Conservation (phyloP, 2,113 vertebrate genomes). For the Casuarius casuarius region DNA sequence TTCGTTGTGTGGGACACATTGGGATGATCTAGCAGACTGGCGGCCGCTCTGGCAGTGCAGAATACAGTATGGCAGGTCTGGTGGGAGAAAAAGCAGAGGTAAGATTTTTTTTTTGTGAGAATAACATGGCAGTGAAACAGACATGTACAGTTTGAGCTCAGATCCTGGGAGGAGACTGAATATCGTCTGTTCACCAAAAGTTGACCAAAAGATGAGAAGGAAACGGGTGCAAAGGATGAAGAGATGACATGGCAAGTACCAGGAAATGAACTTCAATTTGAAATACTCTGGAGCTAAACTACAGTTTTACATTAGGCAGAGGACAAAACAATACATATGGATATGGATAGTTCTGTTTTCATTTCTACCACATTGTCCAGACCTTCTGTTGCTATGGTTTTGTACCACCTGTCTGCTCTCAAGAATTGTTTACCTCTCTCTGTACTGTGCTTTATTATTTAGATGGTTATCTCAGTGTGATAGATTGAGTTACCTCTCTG, state of each 20-base stretch:
- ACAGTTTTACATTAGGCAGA: constrained; percentile 35
- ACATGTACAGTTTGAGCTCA: background rate
- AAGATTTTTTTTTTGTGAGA: background rate
- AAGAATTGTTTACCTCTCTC: constrained; percentile 63
- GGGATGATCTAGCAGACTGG: background rate
- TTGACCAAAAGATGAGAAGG: background rate
- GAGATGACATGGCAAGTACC: background rate
- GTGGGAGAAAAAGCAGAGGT: background rate
- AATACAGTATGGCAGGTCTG: background rate
- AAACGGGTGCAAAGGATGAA: background rate
- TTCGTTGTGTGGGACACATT: background rate
- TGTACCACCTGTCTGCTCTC: constrained; percentile 61
- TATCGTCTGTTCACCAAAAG: background rate
- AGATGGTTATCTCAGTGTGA: constrained; percentile 53
- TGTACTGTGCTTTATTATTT: background rate
- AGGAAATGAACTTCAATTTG: constrained; percentile 23
- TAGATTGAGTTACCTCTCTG: constrained; percentile 55
- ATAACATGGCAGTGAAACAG: background rate
- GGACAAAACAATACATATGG: constrained; percentile 53
- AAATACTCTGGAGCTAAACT: background rate
- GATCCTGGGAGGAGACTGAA: background rate
- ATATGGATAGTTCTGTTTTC: constrained; percentile 49
- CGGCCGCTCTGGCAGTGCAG: background rate
- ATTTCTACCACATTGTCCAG: constrained; percentile 43
- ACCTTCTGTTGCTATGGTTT: constrained; percentile 71